Conservation (phyloP, 2,888 invertebrate genomes). For the Coronaproctus castanopsis region DNA sequence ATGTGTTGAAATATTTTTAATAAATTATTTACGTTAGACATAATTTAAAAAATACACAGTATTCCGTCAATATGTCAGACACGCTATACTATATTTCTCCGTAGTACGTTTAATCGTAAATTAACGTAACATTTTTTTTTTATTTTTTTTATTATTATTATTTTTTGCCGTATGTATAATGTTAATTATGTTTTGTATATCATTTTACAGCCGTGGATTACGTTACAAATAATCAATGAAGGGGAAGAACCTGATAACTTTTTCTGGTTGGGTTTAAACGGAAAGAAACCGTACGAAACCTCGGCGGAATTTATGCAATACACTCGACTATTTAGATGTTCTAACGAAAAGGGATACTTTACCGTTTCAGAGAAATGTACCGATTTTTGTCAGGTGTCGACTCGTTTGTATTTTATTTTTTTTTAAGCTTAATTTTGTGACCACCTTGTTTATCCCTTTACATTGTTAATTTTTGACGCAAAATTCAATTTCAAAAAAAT, state of each 20-base stretch:
- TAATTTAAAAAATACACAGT: no score
- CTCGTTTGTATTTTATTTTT: constrained; percentile 19
- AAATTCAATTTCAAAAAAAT: no score
- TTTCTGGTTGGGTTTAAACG: constrained; percentile 92
- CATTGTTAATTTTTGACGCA: no score
- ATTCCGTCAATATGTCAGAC: no score
- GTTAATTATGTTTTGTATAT: constrained; percentile 4
- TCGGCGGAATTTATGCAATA: constrained; percentile 81
- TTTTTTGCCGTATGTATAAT: no score
- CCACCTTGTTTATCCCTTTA: no score
- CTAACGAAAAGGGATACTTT: constrained; percentile 98
- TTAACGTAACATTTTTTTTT: no score
- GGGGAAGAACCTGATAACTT: constrained; percentile 96
- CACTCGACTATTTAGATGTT: constrained; percentile 88
- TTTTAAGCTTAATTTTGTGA: background rate
- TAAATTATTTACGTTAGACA: no score
- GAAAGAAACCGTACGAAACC: constrained; percentile 68
- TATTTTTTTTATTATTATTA: no score
- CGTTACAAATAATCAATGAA: constrained; percentile 60
- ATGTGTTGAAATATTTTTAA: no score
- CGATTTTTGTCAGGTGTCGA: constrained; percentile 90
- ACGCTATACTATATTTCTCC: no score
- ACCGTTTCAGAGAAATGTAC: constrained; percentile 97
- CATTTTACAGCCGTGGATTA: constrained; percentile 30
- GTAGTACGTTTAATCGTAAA: no score